These are phyloP conservation scores for Columba janthina DNA, from an alignment of 2,113 vertebrate species.

Conservation along the genomic window DNA sequence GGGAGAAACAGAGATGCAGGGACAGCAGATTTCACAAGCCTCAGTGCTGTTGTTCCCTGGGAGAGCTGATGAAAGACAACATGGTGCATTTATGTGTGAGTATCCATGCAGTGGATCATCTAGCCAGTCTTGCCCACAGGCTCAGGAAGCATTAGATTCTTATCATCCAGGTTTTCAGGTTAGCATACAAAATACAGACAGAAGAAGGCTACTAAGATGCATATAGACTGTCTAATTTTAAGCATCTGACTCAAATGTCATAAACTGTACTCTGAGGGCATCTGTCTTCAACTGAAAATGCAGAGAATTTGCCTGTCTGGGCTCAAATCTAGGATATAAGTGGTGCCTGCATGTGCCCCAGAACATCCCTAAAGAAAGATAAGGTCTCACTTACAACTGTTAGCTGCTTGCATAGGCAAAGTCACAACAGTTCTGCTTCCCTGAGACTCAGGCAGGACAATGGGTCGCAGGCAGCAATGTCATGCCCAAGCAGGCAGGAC, in stretches of 20 bases:
- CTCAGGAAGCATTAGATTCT: background rate
- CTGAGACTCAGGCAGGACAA: background rate
- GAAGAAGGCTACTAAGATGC: background rate
- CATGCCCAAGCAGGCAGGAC: background rate
- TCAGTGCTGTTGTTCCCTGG: background rate
- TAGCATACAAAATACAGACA: slow-evolving; percentile 27
- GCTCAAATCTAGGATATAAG: background rate
- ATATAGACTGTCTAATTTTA: slow-evolving; percentile 16
- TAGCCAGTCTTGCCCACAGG: background rate
- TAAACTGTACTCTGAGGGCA: slow-evolving; percentile 6
- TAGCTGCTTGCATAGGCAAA: background rate
- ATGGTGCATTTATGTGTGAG: background rate
- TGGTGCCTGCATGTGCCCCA: background rate
- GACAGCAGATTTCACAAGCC: background rate
- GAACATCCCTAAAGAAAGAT: background rate
- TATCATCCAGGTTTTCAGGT: slow-evolving; percentile 37
- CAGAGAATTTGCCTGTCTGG: slow-evolving; percentile 43
- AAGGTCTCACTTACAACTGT: background rate
- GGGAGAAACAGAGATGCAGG: background rate
- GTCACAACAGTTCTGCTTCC: background rate
- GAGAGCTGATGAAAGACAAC: slow-evolving; percentile 9
- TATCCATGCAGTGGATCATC: background rate
- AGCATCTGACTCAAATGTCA: background rate
- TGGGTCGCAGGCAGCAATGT: background rate
- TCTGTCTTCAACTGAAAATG: background rate